A percentile compares a stretch with the other conserved stretches of the same genome.
Conservation (phyloP, 2,797 vertebrate genomes). For the Helostoma temminkii region DNA sequence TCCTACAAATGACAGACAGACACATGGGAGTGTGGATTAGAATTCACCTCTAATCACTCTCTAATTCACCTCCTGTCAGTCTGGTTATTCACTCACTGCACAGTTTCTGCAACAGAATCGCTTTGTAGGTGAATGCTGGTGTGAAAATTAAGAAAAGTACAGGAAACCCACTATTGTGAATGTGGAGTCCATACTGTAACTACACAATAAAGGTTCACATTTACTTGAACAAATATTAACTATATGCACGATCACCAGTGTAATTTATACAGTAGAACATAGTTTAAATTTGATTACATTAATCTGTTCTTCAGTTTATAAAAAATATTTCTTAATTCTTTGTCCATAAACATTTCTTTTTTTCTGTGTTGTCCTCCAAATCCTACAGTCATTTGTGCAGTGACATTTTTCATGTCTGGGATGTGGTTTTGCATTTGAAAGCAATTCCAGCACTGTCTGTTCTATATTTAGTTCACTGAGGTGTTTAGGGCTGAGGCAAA, state of each 20-base stretch:
- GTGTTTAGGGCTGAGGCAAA: constrained; percentile 15
- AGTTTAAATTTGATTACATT: not conserved
- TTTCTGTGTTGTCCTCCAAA: constrained; percentile 3
- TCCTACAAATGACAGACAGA: constrained; percentile 73
- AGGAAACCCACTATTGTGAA: too few relatives aligned
- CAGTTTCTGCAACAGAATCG: constrained; percentile 71
- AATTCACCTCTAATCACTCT: constrained; percentile 78
- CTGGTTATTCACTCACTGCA: constrained; percentile 50
- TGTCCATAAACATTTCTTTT: not conserved
- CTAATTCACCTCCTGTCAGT: constrained; percentile 77
- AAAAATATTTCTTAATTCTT: not conserved
- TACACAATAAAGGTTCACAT: constrained; percentile 22
- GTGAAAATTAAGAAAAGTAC: constrained; percentile 48
- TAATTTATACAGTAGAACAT: too few relatives aligned
- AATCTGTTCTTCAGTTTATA: not conserved
- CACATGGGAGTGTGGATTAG: constrained; percentile 75
- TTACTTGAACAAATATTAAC: constrained; percentile 9
- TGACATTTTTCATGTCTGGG: constrained; percentile 33
- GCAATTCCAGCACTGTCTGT: constrained; percentile 10
- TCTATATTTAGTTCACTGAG: constrained; percentile 37
- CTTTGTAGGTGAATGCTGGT: constrained; percentile 73
- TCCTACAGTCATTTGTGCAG: constrained; percentile 27
- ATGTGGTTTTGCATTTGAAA: constrained; percentile 46
- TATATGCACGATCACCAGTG: not conserved
- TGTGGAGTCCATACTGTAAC: too few relatives aligned